Conservation (phyloP, 2,888 invertebrate species). For the Lepidochrysops patricia region DNA sequence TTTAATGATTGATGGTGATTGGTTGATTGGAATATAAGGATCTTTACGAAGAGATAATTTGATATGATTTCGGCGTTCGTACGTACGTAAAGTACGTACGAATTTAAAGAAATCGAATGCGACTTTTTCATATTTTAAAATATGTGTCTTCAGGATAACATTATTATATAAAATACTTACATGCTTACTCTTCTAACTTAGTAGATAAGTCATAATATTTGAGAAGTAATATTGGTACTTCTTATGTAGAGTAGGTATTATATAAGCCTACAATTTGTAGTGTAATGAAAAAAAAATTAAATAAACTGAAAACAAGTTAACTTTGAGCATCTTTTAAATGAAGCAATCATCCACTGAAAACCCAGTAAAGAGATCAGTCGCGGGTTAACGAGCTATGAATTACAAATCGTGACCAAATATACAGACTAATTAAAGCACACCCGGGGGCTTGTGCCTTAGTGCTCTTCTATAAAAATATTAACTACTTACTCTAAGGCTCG, state of each 20-base stretch:
- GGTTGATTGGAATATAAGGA: slow-evolving; percentile 17
- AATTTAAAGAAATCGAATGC: no score
- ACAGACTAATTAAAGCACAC: slow-evolving; percentile 23
- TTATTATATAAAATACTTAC: no score
- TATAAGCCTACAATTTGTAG: no score
- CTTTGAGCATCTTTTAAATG: slow-evolving; percentile 15
- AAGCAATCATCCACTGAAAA: slow-evolving; percentile 18
- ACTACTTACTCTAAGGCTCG: no score
- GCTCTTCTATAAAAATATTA: slow-evolving; percentile 2
- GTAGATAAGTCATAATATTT: no score
- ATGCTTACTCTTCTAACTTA: no score
- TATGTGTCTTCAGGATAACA: no score
- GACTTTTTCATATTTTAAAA: no score
- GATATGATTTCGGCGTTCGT: slow-evolving; percentile 3
- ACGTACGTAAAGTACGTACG: no score
- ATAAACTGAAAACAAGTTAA: background rate
- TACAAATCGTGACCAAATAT: slow-evolving; percentile 24
- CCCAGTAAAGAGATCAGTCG: slow-evolving; percentile 19
- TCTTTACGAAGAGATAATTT: background rate
- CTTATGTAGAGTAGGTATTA: no score
- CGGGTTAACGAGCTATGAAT: slow-evolving; percentile 22
- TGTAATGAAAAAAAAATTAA: no score
- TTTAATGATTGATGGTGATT: slow-evolving; percentile 20
- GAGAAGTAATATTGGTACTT: no score
- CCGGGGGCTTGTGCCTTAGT: slow-evolving; percentile 22